Base-by-base conservation (phyloP, 2,113 vertebrate genomes). In the Actenoides hombroni region DNA sequence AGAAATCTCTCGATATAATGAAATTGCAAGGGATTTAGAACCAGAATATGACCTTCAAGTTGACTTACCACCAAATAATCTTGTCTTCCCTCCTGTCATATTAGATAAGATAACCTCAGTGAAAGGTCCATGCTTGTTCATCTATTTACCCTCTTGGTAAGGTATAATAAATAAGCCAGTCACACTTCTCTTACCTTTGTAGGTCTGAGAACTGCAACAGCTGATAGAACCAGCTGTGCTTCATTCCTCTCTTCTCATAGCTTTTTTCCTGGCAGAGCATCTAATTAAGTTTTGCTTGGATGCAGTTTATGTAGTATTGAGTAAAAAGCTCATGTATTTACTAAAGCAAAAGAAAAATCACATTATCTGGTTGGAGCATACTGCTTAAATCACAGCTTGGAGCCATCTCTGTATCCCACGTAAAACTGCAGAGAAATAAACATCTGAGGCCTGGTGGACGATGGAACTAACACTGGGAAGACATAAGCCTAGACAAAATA, bases 261-360 rank as follows among this genome's bases (percentile, higher is more conserved):
- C 7, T 51, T 51, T 25, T 89, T 88, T 87, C 53, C 75, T 85
- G 59, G 78, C 24, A 85, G 39, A 69, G 13, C 4, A 90, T 15
- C 78, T 92, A 73, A 89, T 76, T 82, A 82, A 78, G 53, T 80
- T 95, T 88, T 94, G 23, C 60, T 90, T 94, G 75, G 46, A 59
- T 86, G 40, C 37, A 77, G 37, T 42, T 88, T 93, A 49, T 63
- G 37, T 51, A 79, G n/a, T 59, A 63, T 39, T 77, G 54, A 49
- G 79, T 91, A 93, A 96, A 94, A 95, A 90, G 71, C 8, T 6
- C 25, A 57, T 46, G 37, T 57, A 65, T 91, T 94, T 87, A 80
- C 49, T 85, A 59, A 80, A 86, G 54, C 3, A 14, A 90, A 93
- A 74, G 67, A 90, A 93, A 96, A 93, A 70, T 77, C 31, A 25